These are phyloP conservation scores for Phortica variegata DNA, from an alignment of 1,140 invertebrate species.

Conservation along the genomic window DNA sequence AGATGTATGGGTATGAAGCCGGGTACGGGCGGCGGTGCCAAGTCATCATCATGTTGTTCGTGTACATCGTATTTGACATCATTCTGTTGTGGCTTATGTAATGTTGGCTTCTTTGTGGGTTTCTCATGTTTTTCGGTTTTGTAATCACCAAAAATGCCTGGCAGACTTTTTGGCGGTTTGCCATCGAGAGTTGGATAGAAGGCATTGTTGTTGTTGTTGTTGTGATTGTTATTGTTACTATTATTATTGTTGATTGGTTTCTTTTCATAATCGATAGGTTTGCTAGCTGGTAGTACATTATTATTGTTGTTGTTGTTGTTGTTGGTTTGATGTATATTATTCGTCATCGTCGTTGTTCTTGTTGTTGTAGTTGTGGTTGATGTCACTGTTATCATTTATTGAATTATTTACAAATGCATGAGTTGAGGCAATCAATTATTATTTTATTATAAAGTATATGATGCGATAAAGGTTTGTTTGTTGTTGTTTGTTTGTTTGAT, in stretches of 20 bases:
- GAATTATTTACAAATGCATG: constrained; percentile 47
- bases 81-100: constrained; percentile 40
- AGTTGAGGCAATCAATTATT: constrained; percentile 29
- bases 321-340: constrained; percentile 17
- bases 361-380: constrained; percentile 20
- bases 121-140: constrained; percentile 39
- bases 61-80: constrained; percentile 53
- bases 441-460: constrained; percentile 18
- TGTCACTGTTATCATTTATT: constrained; percentile 26
- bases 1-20: constrained; percentile 40
- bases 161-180: constrained; percentile 41
- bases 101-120: constrained; percentile 34
- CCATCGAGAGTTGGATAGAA: constrained; percentile 55
- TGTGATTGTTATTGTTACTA: constrained; percentile 23
- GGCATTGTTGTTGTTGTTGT: constrained; percentile 36
- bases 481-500: neutral
- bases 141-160: constrained; percentile 19
- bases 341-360: constrained; percentile 14
- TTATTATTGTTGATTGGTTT: no score
- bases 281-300: neutral
- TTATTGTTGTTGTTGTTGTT: no score
- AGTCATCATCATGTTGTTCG: constrained; percentile 37
- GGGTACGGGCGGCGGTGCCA: constrained; percentile 19
- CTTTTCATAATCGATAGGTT: constrained; percentile 32
- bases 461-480: constrained; percentile 20